Evolutionary conservation across 2,113 vertebrate species (phyloP).

Genomic region (Alces alces): DNA sequence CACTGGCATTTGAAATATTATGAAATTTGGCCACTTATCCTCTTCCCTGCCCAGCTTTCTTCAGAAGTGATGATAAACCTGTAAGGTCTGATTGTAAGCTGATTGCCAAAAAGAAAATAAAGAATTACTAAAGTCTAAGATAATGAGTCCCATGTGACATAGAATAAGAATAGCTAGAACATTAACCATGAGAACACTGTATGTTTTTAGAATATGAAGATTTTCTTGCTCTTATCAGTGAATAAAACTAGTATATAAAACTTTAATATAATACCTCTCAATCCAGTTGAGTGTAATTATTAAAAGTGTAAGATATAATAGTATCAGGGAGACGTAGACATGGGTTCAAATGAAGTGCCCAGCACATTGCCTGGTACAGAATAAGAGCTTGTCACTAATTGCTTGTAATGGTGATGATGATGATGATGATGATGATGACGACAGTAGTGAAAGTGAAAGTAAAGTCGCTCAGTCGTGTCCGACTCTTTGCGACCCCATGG

Average conservation of each 20-base stretch:
- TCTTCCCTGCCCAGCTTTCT: neutral
- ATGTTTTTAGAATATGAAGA: neutral
- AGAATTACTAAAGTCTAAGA: neutral
- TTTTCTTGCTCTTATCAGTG: neutral
- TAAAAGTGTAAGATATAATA: neutral
- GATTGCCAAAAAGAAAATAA: neutral
- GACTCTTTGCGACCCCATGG: neutral
- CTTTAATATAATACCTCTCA: neutral
- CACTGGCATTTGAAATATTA: neutral
- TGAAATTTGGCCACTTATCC: neutral
- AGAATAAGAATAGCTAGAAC: neutral
- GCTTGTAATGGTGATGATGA: no score
- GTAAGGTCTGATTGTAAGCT: neutral
- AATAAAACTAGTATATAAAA: neutral
- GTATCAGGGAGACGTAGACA: neutral
- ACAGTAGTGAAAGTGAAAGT: neutral
- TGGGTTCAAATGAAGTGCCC: neutral
- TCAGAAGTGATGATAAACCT: neutral
- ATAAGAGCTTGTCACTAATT: neutral
- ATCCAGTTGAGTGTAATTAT: neutral
- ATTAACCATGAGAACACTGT: neutral
- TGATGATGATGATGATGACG: neutral
- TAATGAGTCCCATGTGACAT: neutral
- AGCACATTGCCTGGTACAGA: neutral
- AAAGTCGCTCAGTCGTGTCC: neutral